Evolutionary conservation across 2,797 vertebrate species (phyloP).

Genomic region (Ambastaia sidthimunki): DNA sequence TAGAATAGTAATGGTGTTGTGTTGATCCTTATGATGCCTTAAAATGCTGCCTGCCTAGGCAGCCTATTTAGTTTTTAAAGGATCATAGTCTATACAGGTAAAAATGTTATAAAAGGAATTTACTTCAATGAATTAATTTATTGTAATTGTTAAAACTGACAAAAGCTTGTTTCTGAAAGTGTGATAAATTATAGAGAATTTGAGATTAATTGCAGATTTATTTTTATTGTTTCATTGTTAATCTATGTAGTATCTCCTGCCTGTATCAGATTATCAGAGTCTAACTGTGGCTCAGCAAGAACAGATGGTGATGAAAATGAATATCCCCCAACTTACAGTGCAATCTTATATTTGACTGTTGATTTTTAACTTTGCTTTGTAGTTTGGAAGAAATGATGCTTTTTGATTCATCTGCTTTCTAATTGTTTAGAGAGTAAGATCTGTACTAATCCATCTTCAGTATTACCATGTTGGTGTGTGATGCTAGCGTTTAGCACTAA

Average conservation of each 20-base stretch:
- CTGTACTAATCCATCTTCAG: constrained; percentile 21
- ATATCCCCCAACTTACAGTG: neutral
- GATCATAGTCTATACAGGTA: neutral
- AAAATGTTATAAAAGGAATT: neutral
- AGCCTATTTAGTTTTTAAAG: neutral
- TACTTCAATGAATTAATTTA: neutral
- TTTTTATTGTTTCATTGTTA: neutral
- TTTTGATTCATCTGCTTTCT: neutral
- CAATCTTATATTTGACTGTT: constrained; percentile 7
- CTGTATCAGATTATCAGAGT: constrained; percentile 49
- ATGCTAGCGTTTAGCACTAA: constrained; percentile 26
- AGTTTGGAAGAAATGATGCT: neutral
- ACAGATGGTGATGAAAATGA: constrained; percentile 54
- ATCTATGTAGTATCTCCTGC: constrained; percentile 59
- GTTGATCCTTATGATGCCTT: neutral
- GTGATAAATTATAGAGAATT: neutral
- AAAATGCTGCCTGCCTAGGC: neutral
- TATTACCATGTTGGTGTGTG: constrained; percentile 8
- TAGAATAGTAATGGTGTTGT: neutral
- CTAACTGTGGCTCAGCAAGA: constrained; percentile 25
- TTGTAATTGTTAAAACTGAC: neutral
- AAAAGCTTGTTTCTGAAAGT: too few species aligned
- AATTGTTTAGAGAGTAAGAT: neutral
- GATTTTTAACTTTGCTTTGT: neutral
- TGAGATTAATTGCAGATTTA: neutral